These are phyloP conservation scores for Pipistrellus pygmaeus DNA, from an alignment of 2,797 vertebrate genomes.

Conservation along the genomic window DNA sequence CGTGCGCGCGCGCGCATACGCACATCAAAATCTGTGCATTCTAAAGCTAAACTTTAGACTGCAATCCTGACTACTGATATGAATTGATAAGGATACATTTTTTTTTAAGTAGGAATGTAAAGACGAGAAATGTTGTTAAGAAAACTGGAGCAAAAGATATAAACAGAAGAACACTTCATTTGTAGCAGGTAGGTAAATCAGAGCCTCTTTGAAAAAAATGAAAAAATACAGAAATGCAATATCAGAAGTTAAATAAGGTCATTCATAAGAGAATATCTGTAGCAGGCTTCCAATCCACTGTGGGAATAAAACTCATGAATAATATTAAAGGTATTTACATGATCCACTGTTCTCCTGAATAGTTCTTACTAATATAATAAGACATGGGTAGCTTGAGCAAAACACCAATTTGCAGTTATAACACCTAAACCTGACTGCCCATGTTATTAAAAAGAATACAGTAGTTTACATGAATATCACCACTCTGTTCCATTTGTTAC, in stretches of 20 bases:
- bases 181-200: constrained; percentile 71
- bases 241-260: constrained; percentile 80
- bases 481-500: constrained; percentile 73
- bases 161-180: constrained; percentile 60
- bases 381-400: constrained; percentile 83
- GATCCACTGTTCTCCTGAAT: constrained; percentile 84
- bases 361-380: constrained; percentile 88
- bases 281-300: constrained; percentile 80
- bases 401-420: constrained; percentile 83
- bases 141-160: constrained; percentile 52
- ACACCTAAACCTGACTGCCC: constrained; percentile 74
- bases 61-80: constrained; percentile 43
- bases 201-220: constrained; percentile 78
- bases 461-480: constrained; percentile 81
- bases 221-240: constrained; percentile 77
- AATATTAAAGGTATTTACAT: constrained; percentile 87
- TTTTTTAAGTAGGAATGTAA: background rate
- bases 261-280: constrained; percentile 83
- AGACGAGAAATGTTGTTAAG: constrained; percentile 37
- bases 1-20: background rate
- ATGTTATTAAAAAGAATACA: constrained; percentile 71
- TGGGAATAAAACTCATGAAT: constrained; percentile 87
- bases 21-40: constrained; percentile 6
- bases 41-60: constrained; percentile 56
- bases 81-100: background rate